phyloP scores from a whole-genome alignment of 1,140 invertebrate genomes.

The Belonocnema kinseyi region DNA sequence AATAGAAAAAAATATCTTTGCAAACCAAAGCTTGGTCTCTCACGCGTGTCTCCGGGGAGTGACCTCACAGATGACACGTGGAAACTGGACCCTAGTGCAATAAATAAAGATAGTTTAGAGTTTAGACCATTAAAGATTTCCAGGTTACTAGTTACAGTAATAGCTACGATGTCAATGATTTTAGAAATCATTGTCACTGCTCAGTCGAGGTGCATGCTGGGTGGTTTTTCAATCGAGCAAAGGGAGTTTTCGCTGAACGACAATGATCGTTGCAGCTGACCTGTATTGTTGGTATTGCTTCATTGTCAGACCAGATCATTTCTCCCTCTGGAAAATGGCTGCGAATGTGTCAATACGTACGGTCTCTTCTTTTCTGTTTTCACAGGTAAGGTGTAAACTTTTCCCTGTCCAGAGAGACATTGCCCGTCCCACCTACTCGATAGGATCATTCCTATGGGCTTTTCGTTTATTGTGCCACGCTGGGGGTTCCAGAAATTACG shows the following conservation, averaged over 20 bases:
- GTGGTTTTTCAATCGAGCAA: slow-evolving; percentile 39
- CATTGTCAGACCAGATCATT: slow-evolving; percentile 30
- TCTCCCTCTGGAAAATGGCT: slow-evolving; percentile 4
- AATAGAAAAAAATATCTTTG: slow-evolving; percentile 42
- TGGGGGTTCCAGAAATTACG: slow-evolving; percentile 54
- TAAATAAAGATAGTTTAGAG: slow-evolving; percentile 44
- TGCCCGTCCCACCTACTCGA: slow-evolving; percentile 43
- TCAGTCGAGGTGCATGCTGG: slow-evolving; percentile 39
- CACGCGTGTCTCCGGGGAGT: slow-evolving; percentile 48
- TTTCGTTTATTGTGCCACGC: slow-evolving; percentile 44
- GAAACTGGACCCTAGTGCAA: slow-evolving; percentile 38
- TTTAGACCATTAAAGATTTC: slow-evolving; percentile 49
- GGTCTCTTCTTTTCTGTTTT: neutral
- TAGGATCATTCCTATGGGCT: slow-evolving; percentile 39
- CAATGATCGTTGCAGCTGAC: slow-evolving; percentile 26
- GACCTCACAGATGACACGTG: slow-evolving; percentile 49
- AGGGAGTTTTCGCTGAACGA: slow-evolving; percentile 38
- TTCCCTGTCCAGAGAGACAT: slow-evolving; percentile 33
- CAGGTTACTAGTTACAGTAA: slow-evolving; percentile 34
- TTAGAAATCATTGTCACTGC: slow-evolving; percentile 50
- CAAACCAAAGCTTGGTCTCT: slow-evolving; percentile 45
- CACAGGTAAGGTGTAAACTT: slow-evolving; percentile 1
- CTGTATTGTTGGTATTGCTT: slow-evolving; percentile 36
- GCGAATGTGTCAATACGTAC: slow-evolving; percentile 8
- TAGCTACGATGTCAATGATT: slow-evolving; percentile 39